Base-by-base conservation (phyloP, 1,140 invertebrate genomes). In the Halesus radiatus region DNA sequence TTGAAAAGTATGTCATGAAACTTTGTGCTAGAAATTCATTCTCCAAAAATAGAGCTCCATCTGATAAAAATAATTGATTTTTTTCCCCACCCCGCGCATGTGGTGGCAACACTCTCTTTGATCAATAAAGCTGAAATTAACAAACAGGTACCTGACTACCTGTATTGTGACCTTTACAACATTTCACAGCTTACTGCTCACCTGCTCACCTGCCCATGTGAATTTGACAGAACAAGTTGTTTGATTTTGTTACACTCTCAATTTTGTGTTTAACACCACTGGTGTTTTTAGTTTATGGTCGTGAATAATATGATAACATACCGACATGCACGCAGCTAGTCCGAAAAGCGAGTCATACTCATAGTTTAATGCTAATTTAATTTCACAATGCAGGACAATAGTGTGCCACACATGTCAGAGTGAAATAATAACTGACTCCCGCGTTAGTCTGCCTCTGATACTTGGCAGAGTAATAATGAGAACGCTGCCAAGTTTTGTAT, bases 401-500 rank as follows among this genome's bases (percentile, higher is more conserved):
- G 26, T 29, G 18, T 22, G 68, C 23, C 62, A 75, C 73, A 74
- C 73, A 76, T 60, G 62, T 52, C n/a, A 72, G 37, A 37, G 16
- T 72, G 37, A 45, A 32, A 50, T 73, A 73, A 18, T 52, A 52
- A 23, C 13, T 8, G 18, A 74, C 23, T 53, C 20, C 7, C 1
- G 26, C 53, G 23, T 54, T 23, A 74, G 64, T 72, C 20, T n/a
- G 20, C 20, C 20, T 72, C 52, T 76, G 64, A 62, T 6, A 82
- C 64, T 82, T 82, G 80, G 80, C 80, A 82, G n/a, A 50, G 56
- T 22, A 3, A 72, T 56, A 37, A n/a, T 20, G 18, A 23, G 32
- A 4, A 37, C 66, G 3, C 26, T 82, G 80, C 80, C 80, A 82
- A 82, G 18, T 78, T 81, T 29, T 62, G 60, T 45, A 76, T 37